Evolutionary conservation across 2,797 vertebrate genomes (phyloP).

Genomic region (Microtus californicus): DNA sequence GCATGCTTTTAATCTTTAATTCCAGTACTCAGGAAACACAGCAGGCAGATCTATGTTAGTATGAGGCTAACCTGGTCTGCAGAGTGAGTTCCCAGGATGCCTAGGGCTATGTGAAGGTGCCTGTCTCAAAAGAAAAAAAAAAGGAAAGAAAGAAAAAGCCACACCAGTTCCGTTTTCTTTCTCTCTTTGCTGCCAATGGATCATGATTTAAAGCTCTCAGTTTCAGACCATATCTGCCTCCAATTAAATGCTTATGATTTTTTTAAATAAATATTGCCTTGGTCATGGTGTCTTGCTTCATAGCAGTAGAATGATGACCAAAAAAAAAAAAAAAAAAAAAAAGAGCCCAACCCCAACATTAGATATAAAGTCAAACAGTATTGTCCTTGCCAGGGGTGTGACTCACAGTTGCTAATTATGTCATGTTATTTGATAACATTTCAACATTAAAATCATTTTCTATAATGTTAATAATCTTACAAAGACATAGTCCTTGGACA

Average conservation of each 20-base stretch:
- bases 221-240: not conserved
- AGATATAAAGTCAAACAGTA: not conserved
- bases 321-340: not conserved
- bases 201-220: not conserved
- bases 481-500: too few relatives aligned
- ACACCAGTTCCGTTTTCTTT: not conserved
- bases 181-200: not conserved
- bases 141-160: not conserved
- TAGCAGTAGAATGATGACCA: not conserved
- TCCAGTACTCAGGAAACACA: not conserved
- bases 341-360: fast-evolving
- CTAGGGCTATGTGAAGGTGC: not conserved
- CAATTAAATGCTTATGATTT: not conserved
- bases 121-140: not conserved
- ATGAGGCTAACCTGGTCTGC: not conserved
- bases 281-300: not conserved
- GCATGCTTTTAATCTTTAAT: not conserved
- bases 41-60: not conserved
- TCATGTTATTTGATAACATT: too few relatives aligned
- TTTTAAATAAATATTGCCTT: not conserved
- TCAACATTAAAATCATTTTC: too few relatives aligned
- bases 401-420: too few relatives aligned
- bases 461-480: too few relatives aligned
- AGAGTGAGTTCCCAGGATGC: not conserved
- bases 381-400: not conserved